Evolutionary conservation across 2,113 vertebrate species (phyloP), one percentile per base, ranked within the genome.

Genomic region (Cephalopholis sonnerati): DNA sequence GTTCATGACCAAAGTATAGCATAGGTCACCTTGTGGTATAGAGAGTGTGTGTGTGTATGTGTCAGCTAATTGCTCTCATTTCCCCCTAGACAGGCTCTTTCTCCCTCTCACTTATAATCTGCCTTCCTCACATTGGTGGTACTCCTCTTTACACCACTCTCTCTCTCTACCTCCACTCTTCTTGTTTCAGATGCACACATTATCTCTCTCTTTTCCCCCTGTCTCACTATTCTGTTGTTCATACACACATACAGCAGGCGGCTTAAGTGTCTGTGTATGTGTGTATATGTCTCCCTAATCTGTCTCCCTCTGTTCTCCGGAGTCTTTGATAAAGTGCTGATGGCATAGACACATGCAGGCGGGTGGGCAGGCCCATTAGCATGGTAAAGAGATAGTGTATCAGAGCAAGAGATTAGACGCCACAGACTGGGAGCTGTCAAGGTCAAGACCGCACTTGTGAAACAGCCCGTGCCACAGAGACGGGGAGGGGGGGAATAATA

Each of bases 341-440:
- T 95, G 92, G 92, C 90, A 82, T 54, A 86, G 84, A 86, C 89
- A 77, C 83, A 79, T 74, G 79, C 59, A 83, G 74, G 80, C 75
- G 72, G 77, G 85, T 63, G 82, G 88, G 89, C 88, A 73, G 87
- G 75, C 87, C 90, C 91, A 95, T 96, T 95, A 95, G 91, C 93
- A 92, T 95, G 94, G 92, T 93, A 88, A 91, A 93, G 89, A 94
- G 94, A 95, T 95, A 94, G 92, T 82, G 86, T 94, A 95, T 95
- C 93, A 92, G 83, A 90, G 91, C 69, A 25, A 80, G 86, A 95
- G 95, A 96, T 96, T 94, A 95, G 94, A 89, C 92, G 64, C 87
- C 89, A 87, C 91, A 92, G 90, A 91, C 92, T 82, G 89, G 92
- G 89, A 93, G 86, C 92, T 92, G 92, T 92, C 94, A 96, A 96